Conservation (phyloP, 64 coral and sea anemone genomes). For the Platygyra sinensis region DNA sequence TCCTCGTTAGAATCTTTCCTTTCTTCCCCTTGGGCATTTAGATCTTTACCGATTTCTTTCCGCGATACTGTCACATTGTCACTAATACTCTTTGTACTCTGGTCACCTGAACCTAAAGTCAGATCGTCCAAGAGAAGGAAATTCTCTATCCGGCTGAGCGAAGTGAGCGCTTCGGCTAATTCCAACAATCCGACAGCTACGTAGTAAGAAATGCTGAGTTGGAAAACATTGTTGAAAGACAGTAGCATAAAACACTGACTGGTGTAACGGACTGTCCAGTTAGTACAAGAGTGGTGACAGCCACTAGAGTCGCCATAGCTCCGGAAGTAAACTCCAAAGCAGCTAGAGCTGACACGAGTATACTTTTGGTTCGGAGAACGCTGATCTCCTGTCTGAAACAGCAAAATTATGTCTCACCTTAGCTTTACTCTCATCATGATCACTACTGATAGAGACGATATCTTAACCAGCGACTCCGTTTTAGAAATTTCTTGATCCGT, state of each 20-base stretch:
- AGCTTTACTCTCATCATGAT: too few species aligned
- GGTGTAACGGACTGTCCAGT: neutral
- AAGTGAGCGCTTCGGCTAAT: neutral
- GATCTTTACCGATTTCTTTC: neutral
- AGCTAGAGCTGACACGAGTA: neutral
- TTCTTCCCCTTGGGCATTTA: neutral
- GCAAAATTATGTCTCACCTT: too few species aligned
- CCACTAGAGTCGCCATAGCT: neutral
- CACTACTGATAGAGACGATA: too few species aligned
- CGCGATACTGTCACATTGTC: neutral
- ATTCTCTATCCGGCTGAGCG: neutral
- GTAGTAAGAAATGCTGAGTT: neutral
- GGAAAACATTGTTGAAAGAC: neutral
- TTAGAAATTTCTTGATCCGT: too few species aligned
- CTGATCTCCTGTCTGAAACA: neutral
- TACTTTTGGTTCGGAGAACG: neutral
- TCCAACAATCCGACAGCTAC: neutral
- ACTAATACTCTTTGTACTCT: too few species aligned
- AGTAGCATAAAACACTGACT: neutral
- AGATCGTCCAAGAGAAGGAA: neutral
- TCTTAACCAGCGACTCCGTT: too few species aligned
- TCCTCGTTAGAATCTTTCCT: too few species aligned
- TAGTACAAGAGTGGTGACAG: neutral
- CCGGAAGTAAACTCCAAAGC: neutral
- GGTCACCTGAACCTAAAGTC: too few species aligned